phyloP scores from a whole-genome alignment of 2,888 invertebrate genomes.

The Drosophila peninsularis region DNA sequence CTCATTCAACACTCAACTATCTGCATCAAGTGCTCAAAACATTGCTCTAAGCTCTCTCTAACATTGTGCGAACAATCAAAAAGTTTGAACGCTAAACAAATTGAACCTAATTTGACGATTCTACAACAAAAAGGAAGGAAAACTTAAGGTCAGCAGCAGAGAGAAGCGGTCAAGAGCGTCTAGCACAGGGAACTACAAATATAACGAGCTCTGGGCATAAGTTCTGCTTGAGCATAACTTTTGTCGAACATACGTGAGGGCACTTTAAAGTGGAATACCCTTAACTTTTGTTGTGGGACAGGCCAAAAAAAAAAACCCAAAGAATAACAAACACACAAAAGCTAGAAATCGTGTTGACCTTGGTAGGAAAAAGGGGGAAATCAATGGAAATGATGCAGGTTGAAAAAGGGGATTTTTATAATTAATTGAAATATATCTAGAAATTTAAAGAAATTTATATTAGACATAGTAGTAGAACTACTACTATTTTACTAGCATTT shows the following conservation, averaged over 20 bases:
- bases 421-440: constrained; percentile 14
- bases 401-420: not conserved
- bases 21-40: constrained; percentile 16
- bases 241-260: constrained; percentile 34
- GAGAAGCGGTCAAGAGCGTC: constrained; percentile 25
- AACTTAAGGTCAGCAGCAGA: constrained; percentile 34
- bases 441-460: not conserved
- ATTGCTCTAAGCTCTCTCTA: constrained; percentile 6
- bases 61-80: constrained; percentile 45
- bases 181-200: constrained; percentile 16
- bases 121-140: constrained; percentile 15
- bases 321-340: constrained; percentile 9
- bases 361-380: not conserved
- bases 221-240: constrained; percentile 35
- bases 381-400: not conserved
- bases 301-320: constrained; percentile 1
- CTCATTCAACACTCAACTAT: not conserved
- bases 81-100: constrained; percentile 48
- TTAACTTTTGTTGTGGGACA: constrained; percentile 23
- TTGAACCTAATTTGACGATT: constrained; percentile 58
- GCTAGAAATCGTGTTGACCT: constrained; percentile 30
- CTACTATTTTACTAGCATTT: not conserved
- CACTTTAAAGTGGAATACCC: constrained; percentile 37
- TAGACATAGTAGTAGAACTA: constrained; percentile 12
- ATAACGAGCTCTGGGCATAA: constrained; percentile 15